Conservation (phyloP, 2,888 invertebrate genomes). For the Spodoptera picta region DNA sequence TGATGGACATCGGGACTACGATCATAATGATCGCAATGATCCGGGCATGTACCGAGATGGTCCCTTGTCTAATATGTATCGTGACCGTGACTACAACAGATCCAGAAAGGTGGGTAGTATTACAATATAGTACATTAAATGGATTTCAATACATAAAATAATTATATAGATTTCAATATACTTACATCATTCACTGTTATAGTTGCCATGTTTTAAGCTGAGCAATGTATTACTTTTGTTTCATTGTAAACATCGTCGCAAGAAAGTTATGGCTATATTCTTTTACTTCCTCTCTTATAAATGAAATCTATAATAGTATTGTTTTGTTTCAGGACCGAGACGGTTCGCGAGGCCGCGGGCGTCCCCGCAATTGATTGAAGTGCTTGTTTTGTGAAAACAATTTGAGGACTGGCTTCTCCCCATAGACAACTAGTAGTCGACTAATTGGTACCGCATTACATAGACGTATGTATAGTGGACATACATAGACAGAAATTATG, state of each 20-base stretch:
- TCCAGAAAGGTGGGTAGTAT: slow-evolving; percentile 76
- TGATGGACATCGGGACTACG: slow-evolving; percentile 68
- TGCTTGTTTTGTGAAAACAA: slow-evolving; percentile 71
- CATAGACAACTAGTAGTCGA: slow-evolving; percentile 87
- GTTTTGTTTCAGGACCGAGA: slow-evolving; percentile 80
- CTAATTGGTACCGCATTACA: slow-evolving; percentile 83
- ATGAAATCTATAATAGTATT: slow-evolving; percentile 14
- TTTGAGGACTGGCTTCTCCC: slow-evolving; percentile 87
- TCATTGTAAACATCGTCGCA: too few species aligned
- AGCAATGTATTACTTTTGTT: too few species aligned
- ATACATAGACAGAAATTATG: slow-evolving; percentile 67
- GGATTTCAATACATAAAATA: neutral
- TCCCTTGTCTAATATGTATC: slow-evolving; percentile 69
- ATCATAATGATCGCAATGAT: slow-evolving; percentile 66
- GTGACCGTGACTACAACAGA: slow-evolving; percentile 81
- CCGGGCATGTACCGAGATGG: slow-evolving; percentile 62
- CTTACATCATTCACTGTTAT: too few species aligned
- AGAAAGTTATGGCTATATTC: too few species aligned
- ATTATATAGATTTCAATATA: too few species aligned
- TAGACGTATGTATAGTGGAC: slow-evolving; percentile 70
- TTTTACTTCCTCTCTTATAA: too few species aligned
- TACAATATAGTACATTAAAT: slow-evolving; percentile 10
- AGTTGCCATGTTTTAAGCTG: too few species aligned
- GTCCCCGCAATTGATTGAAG: slow-evolving; percentile 80
- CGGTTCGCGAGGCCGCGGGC: slow-evolving; percentile 84